Evolutionary conservation across 2,797 vertebrate species (phyloP), one percentile per base, ranked within the genome.

Genomic region (Tokudaia muenninki): DNA sequence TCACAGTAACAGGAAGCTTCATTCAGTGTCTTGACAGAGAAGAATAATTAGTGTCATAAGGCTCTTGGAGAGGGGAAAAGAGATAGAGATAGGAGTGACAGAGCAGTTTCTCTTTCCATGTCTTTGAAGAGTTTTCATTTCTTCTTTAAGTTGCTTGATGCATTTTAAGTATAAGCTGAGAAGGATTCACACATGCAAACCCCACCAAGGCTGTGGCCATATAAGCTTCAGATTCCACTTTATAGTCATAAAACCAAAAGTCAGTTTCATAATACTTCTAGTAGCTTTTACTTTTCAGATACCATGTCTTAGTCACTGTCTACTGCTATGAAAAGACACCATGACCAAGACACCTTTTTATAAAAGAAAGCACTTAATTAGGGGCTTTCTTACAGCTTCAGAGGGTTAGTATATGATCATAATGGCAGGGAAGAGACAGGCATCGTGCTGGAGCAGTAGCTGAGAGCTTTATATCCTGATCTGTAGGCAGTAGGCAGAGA

Each of bases 101-200:
- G 50, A 74, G 52, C 29, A 89, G 44, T 82, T 96, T 96, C 41
- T 61, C 34, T 96, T 91, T 63, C 41, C 79, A 37, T 79, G 5
- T n/a, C 41, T 89, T 96, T 94, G 82, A 26, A 72, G 61, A 4
- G 74, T 78, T 92, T 81, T 17, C 52, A 89, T 65, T 92, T 83
- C 70, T 29, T 83, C 29, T 88, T 59, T 22, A 70, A 78, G 14
- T 65, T 77, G 52, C 52, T 63, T 93, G 92, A 91, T 13, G 41
- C 24, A 2, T 91, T 87, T 94, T 63, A 90, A 63, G 22, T 44
- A 90, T 17, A 92, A 90, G 14, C 31, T 67, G 72, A 87, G 81
- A 74, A 92, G 31, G 47, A 83, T 80, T 75, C 81, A n/a, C 6
- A 6, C 24, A 34, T 14, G 37, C 50, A 78, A 78, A 19, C 21